phyloP scores from a whole-genome alignment of 2,888 invertebrate species.

The Ectemnius lituratus region DNA sequence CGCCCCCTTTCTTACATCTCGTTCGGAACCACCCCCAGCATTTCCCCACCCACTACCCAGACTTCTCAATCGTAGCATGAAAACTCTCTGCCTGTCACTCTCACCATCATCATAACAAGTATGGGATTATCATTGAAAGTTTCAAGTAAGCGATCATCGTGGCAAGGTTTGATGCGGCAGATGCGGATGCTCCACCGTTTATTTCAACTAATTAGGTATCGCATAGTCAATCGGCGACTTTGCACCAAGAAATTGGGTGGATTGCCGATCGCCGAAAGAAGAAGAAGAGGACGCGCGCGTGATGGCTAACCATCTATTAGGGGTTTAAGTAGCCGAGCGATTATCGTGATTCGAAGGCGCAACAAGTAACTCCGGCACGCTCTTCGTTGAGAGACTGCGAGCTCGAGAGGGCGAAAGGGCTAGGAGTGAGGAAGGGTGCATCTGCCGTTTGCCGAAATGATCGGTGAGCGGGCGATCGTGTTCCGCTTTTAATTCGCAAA shows the following conservation, averaged over 20 bases:
- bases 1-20: too few relatives aligned
- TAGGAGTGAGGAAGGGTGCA: conserved; percentile 11
- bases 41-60: too few relatives aligned
- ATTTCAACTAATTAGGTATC: conserved; percentile 3
- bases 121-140: conserved; percentile 5
- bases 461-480: conserved; percentile 24
- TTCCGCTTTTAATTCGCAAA: conserved; percentile 36
- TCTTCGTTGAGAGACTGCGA: conserved; percentile 5
- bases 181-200: too few relatives aligned
- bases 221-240: not conserved
- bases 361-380: conserved; percentile 41
- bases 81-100: too few relatives aligned
- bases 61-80: too few relatives aligned
- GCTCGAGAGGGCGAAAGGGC: too few relatives aligned
- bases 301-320: conserved; percentile 38
- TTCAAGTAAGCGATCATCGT: too few relatives aligned
- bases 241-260: too few relatives aligned
- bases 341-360: conserved; percentile 49
- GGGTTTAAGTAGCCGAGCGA: conserved; percentile 38
- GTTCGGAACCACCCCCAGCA: too few relatives aligned
- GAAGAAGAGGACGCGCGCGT: conserved; percentile 13
- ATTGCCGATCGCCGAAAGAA: conserved; percentile 2
- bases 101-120: not conserved
- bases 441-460: conserved; percentile 48
- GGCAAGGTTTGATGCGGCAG: too few relatives aligned